Conservation (phyloP, 2,113 vertebrate species). For the Nannospalax galili region DNA sequence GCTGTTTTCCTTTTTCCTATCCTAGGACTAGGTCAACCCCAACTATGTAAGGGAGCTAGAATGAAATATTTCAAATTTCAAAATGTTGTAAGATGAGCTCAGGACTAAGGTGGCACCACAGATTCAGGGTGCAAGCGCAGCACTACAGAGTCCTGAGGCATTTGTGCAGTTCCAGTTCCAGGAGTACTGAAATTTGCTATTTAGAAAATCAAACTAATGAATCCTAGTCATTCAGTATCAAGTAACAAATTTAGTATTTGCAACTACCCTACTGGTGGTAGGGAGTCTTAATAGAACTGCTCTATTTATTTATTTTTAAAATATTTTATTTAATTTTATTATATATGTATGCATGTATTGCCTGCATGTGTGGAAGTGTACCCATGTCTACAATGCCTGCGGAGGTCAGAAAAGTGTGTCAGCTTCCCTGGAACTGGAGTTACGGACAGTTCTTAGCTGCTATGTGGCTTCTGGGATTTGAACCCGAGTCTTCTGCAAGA, state of each 20-base stretch:
- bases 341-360: no score
- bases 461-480: no score
- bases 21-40: background rate
- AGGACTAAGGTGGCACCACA: background rate
- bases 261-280: background rate
- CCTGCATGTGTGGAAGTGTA: no score
- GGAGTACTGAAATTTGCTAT: background rate
- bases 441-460: no score
- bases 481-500: no score
- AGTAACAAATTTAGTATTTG: background rate
- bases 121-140: background rate
- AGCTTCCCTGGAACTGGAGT: no score
- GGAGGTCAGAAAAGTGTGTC: no score
- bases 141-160: background rate
- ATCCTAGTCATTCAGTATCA: background rate
- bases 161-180: background rate
- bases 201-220: background rate
- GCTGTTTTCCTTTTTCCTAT: background rate
- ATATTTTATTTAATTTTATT: no score
- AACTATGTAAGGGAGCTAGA: background rate
- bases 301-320: no score
- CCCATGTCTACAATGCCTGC: no score
- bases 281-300: background rate
- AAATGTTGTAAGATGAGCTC: background rate
- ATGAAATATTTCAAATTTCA: background rate